Percentiles rank a stretch among this genome's conserved stretches.
phyloP scores from a whole-genome alignment of 1,140 invertebrate species.

The Berghia stephanieae region DNA sequence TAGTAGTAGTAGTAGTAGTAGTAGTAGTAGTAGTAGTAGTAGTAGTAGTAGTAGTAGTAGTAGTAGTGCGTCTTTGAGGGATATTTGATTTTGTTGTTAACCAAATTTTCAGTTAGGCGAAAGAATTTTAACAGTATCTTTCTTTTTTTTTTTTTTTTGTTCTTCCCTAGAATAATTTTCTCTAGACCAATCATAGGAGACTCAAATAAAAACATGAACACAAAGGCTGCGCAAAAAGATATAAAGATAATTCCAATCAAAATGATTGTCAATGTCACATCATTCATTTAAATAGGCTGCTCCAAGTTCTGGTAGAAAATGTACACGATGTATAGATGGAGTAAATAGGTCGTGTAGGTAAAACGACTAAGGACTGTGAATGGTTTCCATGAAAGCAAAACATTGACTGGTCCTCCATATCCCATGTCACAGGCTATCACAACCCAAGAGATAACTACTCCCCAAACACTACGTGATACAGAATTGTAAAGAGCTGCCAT shows the following conservation, averaged over 20 bases:
- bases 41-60: no score
- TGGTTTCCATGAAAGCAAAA: not conserved
- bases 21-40: no score
- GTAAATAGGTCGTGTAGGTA: not conserved
- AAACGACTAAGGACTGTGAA: not conserved
- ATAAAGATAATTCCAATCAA: not conserved
- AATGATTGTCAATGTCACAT: not conserved
- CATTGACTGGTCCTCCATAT: constrained; percentile 39
- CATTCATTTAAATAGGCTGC: no score
- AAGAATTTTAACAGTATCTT: no score
- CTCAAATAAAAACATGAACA: constrained; percentile 56
- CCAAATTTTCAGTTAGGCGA: no score
- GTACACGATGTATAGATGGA: not conserved
- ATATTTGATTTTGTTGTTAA: no score
- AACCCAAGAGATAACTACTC: constrained; percentile 64
- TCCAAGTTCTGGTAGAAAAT: not conserved
- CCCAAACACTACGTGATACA: constrained; percentile 62
- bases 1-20: not conserved
- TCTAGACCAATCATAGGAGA: constrained; percentile 55
- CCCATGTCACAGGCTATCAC: constrained; percentile 63
- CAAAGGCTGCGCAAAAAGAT: constrained; percentile 35
- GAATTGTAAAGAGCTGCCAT: constrained; percentile 54
- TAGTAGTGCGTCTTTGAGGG: no score
- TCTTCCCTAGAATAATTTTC: no score
- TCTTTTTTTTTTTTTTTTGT: no score